Evolutionary conservation across 2,113 vertebrate species (phyloP).

Genomic region (Martes martes): DNA sequence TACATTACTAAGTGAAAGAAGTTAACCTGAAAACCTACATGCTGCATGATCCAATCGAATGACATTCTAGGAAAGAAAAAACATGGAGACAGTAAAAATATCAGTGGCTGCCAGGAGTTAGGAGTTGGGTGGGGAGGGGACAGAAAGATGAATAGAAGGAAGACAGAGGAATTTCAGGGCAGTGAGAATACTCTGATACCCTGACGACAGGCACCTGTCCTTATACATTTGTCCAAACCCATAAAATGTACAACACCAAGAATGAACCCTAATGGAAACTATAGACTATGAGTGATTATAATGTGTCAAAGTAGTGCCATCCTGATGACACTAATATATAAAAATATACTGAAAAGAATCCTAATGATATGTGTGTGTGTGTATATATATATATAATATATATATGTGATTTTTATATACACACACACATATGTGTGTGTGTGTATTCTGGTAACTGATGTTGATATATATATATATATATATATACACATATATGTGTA

Average conservation of each 20-base stretch:
- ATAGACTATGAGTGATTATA: background rate
- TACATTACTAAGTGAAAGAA: background rate
- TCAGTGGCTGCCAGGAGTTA: background rate
- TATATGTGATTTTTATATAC: no score
- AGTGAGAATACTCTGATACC: background rate
- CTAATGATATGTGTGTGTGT: background rate
- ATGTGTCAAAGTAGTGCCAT: background rate
- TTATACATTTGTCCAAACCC: background rate
- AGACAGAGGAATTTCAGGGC: background rate
- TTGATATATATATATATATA: no score
- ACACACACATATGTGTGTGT: background rate
- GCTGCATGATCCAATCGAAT: background rate
- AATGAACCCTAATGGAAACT: background rate
- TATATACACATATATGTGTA: no score
- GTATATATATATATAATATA: no score
- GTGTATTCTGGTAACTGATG: no score
- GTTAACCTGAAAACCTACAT: background rate
- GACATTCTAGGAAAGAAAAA: background rate
- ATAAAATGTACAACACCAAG: background rate
- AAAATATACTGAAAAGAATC: background rate
- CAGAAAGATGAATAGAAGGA: background rate
- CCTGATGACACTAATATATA: background rate
- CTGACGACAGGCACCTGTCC: background rate
- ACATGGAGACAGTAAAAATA: background rate
- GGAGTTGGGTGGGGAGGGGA: background rate